These are phyloP conservation scores for Sminthopsis crassicaudata DNA, from an alignment of 2,113 vertebrate species.

Conservation along the genomic window DNA sequence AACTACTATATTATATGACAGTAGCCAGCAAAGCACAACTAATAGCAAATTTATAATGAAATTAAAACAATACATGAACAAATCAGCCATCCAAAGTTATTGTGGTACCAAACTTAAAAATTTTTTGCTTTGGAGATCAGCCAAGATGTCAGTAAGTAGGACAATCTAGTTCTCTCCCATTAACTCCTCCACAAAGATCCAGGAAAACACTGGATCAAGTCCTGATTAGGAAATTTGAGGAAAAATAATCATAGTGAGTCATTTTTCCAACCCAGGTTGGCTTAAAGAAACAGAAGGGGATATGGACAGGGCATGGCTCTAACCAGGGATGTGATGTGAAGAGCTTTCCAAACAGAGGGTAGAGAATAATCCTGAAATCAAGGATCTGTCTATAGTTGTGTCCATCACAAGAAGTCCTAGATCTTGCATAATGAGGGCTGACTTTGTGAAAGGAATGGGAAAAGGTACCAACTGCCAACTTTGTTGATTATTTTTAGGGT, in stretches of 20 bases:
- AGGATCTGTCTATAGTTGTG: not conserved
- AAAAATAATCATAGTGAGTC: not conserved
- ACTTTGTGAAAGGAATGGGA: not conserved
- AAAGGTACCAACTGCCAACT: not conserved
- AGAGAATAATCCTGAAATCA: not conserved
- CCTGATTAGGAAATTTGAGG: not conserved
- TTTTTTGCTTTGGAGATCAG: not conserved
- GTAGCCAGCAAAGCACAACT: conserved; percentile 58
- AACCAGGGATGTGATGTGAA: not conserved
- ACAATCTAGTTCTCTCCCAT: not conserved
- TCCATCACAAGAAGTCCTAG: not conserved
- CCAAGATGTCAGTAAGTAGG: not conserved
- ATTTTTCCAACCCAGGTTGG: not conserved
- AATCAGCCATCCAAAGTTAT: conserved; percentile 41
- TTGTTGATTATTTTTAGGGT: not conserved
- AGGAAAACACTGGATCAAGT: not conserved
- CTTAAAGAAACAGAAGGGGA: not conserved
- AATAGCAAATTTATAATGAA: conserved; percentile 60
- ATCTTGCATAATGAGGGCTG: not conserved
- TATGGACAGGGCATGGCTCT: not conserved
- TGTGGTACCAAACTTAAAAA: conserved; percentile 38
- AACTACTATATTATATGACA: conserved; percentile 55
- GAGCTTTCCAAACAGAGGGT: not conserved
- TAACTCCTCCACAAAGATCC: not conserved
- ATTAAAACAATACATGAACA: conserved; percentile 50